Conservation (phyloP, 2,113 vertebrate species). For the Otis tarda region DNA sequence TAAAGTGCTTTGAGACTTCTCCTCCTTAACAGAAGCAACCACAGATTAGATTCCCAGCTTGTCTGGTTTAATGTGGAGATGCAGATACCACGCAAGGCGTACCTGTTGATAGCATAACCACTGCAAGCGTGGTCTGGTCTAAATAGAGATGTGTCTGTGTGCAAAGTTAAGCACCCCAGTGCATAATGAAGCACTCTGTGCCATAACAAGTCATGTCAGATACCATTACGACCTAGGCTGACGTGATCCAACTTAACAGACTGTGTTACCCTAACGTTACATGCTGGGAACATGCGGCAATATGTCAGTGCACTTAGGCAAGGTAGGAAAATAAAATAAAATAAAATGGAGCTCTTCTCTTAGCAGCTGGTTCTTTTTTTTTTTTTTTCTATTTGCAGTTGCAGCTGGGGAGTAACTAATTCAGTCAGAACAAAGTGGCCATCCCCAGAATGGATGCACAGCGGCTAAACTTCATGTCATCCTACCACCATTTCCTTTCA, state of each 20-base stretch:
- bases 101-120: background rate
- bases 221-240: constrained; percentile 1
- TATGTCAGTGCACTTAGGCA: background rate
- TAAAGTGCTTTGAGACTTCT: background rate
- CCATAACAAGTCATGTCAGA: background rate
- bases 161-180: background rate
- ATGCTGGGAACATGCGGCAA: background rate
- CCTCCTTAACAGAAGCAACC: background rate
- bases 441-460: background rate
- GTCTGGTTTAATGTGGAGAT: background rate
- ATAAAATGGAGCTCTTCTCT: background rate
- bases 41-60: background rate
- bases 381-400: background rate
- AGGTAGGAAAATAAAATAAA: background rate
- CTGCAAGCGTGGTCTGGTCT: background rate
- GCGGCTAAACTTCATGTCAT: background rate
- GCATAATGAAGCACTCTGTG: constrained; percentile 23
- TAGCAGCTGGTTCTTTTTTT: background rate
- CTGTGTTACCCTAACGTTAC: background rate
- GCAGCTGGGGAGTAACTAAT: background rate
- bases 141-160: background rate
- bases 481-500: background rate
- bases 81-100: background rate
- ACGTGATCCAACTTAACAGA: constrained; percentile 35
- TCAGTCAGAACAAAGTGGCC: background rate